Evolutionary conservation across 2,797 vertebrate genomes (phyloP), one percentile per base, ranked within the genome.

Genomic region (Percopsis omiscomaycus): DNA sequence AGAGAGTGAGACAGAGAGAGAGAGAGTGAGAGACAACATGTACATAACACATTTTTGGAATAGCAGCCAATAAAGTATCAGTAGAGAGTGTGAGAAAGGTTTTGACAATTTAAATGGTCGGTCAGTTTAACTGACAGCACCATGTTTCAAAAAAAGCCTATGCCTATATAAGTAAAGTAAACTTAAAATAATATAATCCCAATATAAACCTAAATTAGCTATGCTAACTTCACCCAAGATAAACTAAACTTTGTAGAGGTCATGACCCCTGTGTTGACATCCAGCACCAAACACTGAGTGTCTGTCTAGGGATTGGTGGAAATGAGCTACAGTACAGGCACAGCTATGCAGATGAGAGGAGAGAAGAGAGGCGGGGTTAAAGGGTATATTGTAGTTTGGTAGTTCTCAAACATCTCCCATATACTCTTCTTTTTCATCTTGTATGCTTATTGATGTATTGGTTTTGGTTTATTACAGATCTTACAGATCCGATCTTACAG

Each of bases 11-110:
- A 64, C 55, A 9, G 46, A 22, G 37, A 37, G 2, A 46, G 28
- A 30, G 56, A 37, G 47, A 60, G 63, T 42, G 68, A 44, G n/a
- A 78, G 77, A 58, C 79, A 71, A 69, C 87, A 73, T 62, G 68
- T 82, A 79, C 73, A 68, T 77, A 83, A 64, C 68, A 89, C 71
- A 89, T 88, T 75, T 84, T 84, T 89, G 78, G 79, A 76, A 88
- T 85, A 61, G 73, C 77, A 65, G 66, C 61, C 52, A 66, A 77
- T 78, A 75, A 80, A 86, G 82, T 84, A 68, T 71, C 71, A 71
- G 44, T 55, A 81, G 71, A 77, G 60, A 80, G 76, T 82, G 80
- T 84, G 86, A 88, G 84, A 86, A 86, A 65, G 5, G 63, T 71
- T 73, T 12, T 74, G 75, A 75, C 79, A 68, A 57, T 16, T 0